Conservation (phyloP, 2,888 invertebrate species). For the Macrosiphum euphorbiae region DNA sequence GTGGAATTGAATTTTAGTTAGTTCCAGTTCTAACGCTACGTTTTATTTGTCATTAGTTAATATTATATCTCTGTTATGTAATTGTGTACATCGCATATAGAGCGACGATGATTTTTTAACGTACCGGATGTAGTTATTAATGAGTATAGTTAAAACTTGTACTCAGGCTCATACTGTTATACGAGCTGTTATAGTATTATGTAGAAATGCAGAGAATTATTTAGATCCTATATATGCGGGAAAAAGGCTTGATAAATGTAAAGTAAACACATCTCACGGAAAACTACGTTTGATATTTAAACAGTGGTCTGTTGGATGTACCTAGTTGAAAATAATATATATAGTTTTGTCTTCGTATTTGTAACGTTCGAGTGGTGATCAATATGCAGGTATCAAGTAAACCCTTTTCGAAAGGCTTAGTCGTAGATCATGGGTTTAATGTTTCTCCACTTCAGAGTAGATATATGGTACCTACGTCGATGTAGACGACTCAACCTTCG, state of each 20-base stretch:
- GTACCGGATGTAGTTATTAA: neutral
- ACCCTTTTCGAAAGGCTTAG: neutral
- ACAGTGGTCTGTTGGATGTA: neutral
- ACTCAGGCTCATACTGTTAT: neutral
- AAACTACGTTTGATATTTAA: neutral
- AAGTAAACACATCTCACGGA: neutral
- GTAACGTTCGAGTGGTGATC: neutral
- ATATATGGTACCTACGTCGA: neutral
- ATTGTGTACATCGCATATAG: neutral
- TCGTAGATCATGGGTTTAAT: neutral
- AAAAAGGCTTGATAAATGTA: neutral
- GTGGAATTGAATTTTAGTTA: conserved; percentile 21
- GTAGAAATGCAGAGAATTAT: neutral
- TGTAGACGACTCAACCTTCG: conserved; percentile 6
- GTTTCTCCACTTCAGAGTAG: neutral
- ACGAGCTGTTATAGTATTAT: neutral
- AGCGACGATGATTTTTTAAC: neutral
- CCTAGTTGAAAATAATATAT: neutral
- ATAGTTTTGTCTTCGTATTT: neutral
- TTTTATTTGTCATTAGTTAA: conserved; percentile 31
- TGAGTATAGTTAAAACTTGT: neutral
- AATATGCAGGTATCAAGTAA: neutral
- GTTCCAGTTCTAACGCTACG: neutral
- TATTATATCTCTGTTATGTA: neutral
- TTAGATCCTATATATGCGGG: neutral